Evolutionary conservation across 2,888 invertebrate species (phyloP), one percentile per base, ranked within the genome.

Genomic region (Camponotus fellah): DNA sequence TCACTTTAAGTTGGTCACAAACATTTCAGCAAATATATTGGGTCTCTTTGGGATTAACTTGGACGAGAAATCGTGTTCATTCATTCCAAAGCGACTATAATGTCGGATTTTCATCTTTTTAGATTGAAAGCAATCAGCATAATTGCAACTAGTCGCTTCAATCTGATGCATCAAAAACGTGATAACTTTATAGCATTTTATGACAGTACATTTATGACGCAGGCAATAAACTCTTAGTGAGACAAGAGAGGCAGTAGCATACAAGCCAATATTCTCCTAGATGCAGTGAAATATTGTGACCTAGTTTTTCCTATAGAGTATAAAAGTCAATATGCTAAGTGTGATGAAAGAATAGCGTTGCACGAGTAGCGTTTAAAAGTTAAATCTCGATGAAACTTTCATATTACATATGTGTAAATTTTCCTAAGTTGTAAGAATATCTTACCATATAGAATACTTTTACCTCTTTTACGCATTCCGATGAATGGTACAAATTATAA

Each of bases 291-390:
- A 74, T n/a, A n/a, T 34, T 34, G 60, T 32, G 62, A 62, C 62
- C 62, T 21, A 62, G 75, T 75, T 75, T 46, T 46, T 21, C 34
- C 14, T 32, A 1, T 2, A 34, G 12, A 12, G n/a, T 34, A 14
- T 9, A 4, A 64, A 34, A 75, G 46, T 62, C 75, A 62, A 46
- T 64, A 62, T 62, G 62, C 2, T 46, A 75, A 75, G 62, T 46
- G n/a, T 62, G 8, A 62, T 60, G 34, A 34, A 21, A 62, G 62
- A 75, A 62, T 46, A 34, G 32, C 10, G 17, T 62, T 21, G 9
- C 2, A 62, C 4, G 2, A 49, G 6, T 49, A 17, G 8, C 49
- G n/a, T 53, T 53, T 53, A 53, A 2, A 8, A 14, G 26, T 32
- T 60, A 56, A 58, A 64, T 49, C 0, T 9, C 5, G 21, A 64